These are phyloP conservation scores for Nesoenas mayeri DNA, from an alignment of 2,113 vertebrate genomes.

Conservation along the genomic window DNA sequence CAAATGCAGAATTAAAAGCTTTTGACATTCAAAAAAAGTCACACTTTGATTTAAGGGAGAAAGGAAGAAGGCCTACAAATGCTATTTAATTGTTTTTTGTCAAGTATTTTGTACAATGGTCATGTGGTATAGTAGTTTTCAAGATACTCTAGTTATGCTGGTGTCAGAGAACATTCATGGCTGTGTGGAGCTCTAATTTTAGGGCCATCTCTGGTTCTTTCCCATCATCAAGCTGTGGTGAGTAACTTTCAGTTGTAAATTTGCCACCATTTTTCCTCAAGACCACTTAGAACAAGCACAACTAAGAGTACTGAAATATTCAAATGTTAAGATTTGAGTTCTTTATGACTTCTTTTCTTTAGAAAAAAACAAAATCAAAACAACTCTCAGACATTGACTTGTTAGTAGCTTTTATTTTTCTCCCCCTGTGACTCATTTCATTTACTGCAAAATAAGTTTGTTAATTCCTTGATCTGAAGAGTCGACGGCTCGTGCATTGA, in stretches of 20 bases:
- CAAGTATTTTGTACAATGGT: background rate
- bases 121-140: background rate
- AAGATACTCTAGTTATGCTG: background rate
- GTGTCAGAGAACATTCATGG: background rate
- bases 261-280: background rate
- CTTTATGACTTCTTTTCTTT: background rate
- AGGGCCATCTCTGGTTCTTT: background rate
- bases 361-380: background rate
- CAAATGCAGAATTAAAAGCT: background rate
- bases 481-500: background rate
- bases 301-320: background rate
- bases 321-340: background rate
- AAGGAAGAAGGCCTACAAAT: background rate
- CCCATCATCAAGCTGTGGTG: background rate
- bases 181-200: background rate
- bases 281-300: background rate
- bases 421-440: rapidly evolving
- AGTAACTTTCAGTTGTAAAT: background rate
- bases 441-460: background rate
- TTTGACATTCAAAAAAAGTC: background rate
- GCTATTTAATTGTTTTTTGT: background rate
- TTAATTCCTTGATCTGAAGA: background rate
- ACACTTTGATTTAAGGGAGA: background rate
- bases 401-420: background rate
- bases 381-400: background rate